Evolutionary conservation across 2,888 invertebrate genomes (phyloP).

Genomic region (Thereva nobilitata): DNA sequence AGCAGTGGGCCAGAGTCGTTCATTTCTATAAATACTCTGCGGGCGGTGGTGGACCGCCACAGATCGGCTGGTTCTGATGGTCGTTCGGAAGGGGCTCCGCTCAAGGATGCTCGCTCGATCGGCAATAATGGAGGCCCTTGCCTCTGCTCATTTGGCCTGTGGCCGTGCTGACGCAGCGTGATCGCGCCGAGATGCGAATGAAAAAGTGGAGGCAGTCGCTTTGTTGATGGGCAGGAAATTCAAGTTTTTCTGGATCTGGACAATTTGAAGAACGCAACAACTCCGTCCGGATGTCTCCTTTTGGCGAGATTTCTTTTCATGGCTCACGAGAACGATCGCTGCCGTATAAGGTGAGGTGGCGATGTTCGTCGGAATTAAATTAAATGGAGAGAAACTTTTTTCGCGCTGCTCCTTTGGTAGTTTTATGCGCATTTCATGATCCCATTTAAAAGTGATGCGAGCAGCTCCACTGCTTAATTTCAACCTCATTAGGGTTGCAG

Average conservation of each 20-base stretch:
- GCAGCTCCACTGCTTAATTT: no score
- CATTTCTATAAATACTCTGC: slow-evolving; percentile 18
- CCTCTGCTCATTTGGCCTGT: slow-evolving; percentile 13
- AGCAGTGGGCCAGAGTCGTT: neutral
- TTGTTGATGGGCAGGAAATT: slow-evolving; percentile 47
- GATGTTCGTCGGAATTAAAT: neutral
- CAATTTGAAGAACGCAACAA: slow-evolving; percentile 17
- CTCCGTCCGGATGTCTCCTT: slow-evolving; percentile 19
- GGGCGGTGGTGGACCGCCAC: neutral
- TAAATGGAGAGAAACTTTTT: no score
- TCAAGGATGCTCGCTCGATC: slow-evolving; percentile 24
- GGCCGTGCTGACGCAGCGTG: slow-evolving; percentile 27
- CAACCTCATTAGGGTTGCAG: no score
- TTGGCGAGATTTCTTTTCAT: slow-evolving; percentile 4
- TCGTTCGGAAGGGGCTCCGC: slow-evolving; percentile 1
- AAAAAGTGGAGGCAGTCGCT: slow-evolving; percentile 47
- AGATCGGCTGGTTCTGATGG: slow-evolving; percentile 3
- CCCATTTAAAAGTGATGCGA: no score
- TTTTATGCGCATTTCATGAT: no score
- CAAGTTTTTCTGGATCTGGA: slow-evolving; percentile 43
- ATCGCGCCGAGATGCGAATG: slow-evolving; percentile 44
- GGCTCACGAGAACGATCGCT: neutral
- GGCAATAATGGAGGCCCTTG: neutral
- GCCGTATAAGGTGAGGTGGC: slow-evolving; percentile 11
- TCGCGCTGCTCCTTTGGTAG: no score